Base-by-base conservation (phyloP, 2,113 vertebrate species). In the Pomatorhinus ruficollis region DNA sequence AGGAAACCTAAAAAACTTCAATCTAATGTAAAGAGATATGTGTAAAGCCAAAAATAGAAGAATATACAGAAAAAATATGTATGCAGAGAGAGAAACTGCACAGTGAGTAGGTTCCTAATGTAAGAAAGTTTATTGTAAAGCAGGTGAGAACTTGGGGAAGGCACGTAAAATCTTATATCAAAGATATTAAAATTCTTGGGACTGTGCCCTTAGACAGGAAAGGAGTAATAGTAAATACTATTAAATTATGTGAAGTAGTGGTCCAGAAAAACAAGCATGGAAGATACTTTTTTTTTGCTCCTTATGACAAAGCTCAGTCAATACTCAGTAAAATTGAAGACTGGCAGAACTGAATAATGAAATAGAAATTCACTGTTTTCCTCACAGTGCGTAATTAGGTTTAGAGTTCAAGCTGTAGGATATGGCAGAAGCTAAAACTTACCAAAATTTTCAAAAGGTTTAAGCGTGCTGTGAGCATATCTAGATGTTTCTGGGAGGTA, bases 251-350 rank as follows among this genome's bases (percentile, higher is more conserved):
- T 68, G n/a, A 75, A 82, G 72, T 15, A 30, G 31, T n/a, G 27
- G 27, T 54, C 52, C 33, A 64, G 54, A 14, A 72, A 86, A 89
- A 63, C 28, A 31, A 79, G 5, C 3, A 27, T 0, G 0, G 40
- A 40, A 72, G n/a, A 31, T 20, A 44, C 8, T 14, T 47, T 24
- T 74, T 80, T 70, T 11, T 53, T 75, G 12, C 8, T 89, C 14
- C 44, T 68, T 53, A 24, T 49, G 42, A n/a, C 14, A 42, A 50
- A 83, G 15, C 5, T 64, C 15, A 9, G 18, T 20, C 0, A 0
- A 81, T 72, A 44, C 56, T 52, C 45, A 69, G 31, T 85, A 64
- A 83, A 89, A 72, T 2, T 59, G 23, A 75, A 77, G n/a, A 47
- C 9, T 59, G 25, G 5, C 6, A 65, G 21, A 82, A 37, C 1